A percentile compares a stretch with the other conserved stretches of the same genome.
phyloP scores from a whole-genome alignment of 2,113 vertebrate genomes.

The Petroica traversi region DNA sequence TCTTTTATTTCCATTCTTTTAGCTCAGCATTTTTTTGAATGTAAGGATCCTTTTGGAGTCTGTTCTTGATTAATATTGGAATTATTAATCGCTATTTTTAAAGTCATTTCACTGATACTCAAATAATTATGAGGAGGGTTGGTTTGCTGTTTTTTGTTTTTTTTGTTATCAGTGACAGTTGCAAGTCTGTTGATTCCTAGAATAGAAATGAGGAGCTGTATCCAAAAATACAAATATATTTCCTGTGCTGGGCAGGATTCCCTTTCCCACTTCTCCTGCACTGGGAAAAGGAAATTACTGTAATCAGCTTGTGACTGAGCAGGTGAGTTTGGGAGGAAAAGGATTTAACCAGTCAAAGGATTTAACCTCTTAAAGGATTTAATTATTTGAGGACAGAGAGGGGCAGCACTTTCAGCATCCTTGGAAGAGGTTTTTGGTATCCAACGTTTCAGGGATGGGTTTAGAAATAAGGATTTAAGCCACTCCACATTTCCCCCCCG shows the following conservation, averaged over 20 bases:
- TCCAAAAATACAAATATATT: background rate
- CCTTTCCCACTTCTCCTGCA: background rate
- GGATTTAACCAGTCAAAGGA: background rate
- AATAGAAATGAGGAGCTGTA: background rate
- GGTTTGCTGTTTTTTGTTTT: too few species aligned
- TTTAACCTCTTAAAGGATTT: background rate
- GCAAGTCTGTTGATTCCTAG: background rate
- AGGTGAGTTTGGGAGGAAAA: background rate
- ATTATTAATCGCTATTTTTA: background rate
- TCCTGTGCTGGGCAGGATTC: constrained; percentile 38
- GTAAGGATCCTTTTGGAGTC: background rate
- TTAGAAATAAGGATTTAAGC: background rate
- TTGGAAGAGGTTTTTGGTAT: background rate
- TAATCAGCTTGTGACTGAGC: background rate
- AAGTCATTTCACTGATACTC: background rate
- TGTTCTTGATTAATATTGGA: background rate
- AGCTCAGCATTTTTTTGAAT: background rate
- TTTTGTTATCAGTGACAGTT: background rate
- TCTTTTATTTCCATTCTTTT: background rate
- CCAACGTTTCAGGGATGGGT: background rate
- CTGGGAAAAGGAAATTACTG: background rate
- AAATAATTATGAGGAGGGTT: background rate
- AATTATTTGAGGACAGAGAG: background rate
- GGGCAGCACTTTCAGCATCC: background rate
- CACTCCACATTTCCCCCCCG: background rate